phyloP scores from a whole-genome alignment of 2,888 invertebrate species.

The Plebejus melissa region DNA sequence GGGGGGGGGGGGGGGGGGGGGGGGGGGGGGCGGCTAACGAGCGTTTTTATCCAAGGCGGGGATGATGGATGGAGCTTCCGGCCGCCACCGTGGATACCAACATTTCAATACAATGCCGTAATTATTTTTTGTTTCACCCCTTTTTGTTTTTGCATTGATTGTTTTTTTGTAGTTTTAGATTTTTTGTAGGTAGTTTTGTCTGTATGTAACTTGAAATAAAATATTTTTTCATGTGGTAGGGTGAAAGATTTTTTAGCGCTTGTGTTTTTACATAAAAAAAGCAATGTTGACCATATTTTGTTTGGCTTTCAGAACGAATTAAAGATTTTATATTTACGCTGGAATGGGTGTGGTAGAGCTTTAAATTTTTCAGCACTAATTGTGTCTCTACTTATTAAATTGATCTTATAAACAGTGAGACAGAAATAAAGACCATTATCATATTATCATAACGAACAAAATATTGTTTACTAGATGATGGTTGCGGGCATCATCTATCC shows the following conservation, averaged over 20 bases:
- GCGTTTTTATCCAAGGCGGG: constrained; percentile 77
- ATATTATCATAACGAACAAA: neutral
- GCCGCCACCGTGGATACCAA: constrained; percentile 66
- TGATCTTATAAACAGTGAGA: too few species aligned
- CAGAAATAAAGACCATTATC: neutral
- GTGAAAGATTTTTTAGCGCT: too few species aligned
- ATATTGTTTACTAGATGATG: neutral
- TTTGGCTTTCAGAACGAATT: too few species aligned
- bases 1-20: too few species aligned
- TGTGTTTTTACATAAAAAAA: too few species aligned
- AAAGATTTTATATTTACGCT: too few species aligned
- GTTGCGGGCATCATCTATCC: too few species aligned
- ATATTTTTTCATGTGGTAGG: too few species aligned
- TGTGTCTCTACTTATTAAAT: too few species aligned
- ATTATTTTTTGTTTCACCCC: constrained; percentile 31
- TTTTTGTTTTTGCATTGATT: neutral
- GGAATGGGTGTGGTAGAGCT: neutral
- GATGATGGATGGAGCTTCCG: constrained; percentile 76
- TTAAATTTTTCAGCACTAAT: neutral
- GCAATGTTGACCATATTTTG: too few species aligned
- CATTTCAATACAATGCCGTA: constrained; percentile 74
- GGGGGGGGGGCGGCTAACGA: too few species aligned
- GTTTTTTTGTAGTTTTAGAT: neutral
- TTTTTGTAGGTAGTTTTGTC: neutral
- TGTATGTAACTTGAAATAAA: too few species aligned